phyloP scores from a whole-genome alignment of 2,888 invertebrate species.

The Tricholauxania praeusta region DNA sequence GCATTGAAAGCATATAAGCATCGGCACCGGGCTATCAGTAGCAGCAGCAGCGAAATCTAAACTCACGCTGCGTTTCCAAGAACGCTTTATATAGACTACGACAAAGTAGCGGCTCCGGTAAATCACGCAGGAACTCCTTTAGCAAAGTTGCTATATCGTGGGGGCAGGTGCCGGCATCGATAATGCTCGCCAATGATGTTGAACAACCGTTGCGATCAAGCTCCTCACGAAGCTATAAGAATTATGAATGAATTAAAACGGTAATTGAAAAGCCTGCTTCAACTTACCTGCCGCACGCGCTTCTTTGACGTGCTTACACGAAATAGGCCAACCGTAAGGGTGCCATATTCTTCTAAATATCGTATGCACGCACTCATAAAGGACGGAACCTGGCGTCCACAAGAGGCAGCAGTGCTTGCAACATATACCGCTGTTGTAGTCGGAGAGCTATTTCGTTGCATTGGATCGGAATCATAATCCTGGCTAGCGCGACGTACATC shows the following conservation, averaged over 20 bases:
- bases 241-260: not conserved
- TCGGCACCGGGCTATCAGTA: not conserved
- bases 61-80: constrained; percentile 90
- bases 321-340: constrained; percentile 90
- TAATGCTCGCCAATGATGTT: constrained; percentile 65
- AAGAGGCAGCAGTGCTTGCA: not conserved
- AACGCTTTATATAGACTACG: constrained; percentile 90
- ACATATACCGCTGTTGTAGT: constrained; percentile 43
- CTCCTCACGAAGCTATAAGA: constrained; percentile 83
- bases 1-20: too few species aligned
- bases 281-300: constrained; percentile 85
- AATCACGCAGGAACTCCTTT: constrained; percentile 92
- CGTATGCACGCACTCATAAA: constrained; percentile 84
- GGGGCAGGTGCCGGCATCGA: constrained; percentile 86
- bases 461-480: constrained; percentile 57
- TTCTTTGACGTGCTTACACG: constrained; percentile 93
- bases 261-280: not conserved
- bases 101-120: constrained; percentile 92
- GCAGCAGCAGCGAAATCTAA: not conserved
- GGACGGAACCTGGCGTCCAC: constrained; percentile 73
- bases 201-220: constrained; percentile 84
- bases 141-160: constrained; percentile 94
- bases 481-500: constrained; percentile 68
- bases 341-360: constrained; percentile 84
- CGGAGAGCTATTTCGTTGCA: constrained; percentile 41